These are phyloP conservation scores for Rhadinocentrus ornatus DNA, from an alignment of 2,797 vertebrate genomes.

Conservation along the genomic window DNA sequence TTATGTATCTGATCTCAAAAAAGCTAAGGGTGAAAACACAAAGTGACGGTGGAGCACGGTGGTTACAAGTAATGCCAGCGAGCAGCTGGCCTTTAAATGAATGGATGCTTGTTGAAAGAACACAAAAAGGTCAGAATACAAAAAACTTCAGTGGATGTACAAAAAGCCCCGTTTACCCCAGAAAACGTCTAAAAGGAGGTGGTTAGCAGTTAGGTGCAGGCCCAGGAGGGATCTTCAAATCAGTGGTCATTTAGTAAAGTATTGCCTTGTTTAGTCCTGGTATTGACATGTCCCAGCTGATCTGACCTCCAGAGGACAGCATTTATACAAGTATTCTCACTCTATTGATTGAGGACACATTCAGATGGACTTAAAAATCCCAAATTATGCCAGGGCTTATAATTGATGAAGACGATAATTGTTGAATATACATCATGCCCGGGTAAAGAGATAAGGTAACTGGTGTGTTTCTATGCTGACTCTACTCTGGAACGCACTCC, in stretches of 20 bases:
- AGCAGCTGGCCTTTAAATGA: constrained; percentile 35
- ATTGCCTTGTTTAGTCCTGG: neutral
- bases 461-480: too few species aligned
- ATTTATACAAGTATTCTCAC: neutral
- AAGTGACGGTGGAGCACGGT: constrained; percentile 1
- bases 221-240: neutral
- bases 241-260: too few species aligned
- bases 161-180: constrained; percentile 29
- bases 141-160: neutral
- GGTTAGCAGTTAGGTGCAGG: constrained; percentile 20
- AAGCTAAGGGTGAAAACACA: constrained; percentile 10
- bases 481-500: too few species aligned
- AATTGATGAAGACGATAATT: too few species aligned
- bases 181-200: constrained; percentile 38
- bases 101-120: constrained; percentile 37
- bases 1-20: constrained; percentile 11
- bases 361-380: too few species aligned
- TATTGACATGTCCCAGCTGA: neutral
- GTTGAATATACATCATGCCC: too few species aligned
- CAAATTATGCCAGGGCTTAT: too few species aligned
- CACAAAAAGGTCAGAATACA: constrained; percentile 30
- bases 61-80: constrained; percentile 7
- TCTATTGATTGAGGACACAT: too few species aligned
- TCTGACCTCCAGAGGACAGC: neutral
- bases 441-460: too few species aligned